Evolutionary conservation across 1,140 invertebrate genomes (phyloP).

Genomic region (Heliconius hewitsoni): DNA sequence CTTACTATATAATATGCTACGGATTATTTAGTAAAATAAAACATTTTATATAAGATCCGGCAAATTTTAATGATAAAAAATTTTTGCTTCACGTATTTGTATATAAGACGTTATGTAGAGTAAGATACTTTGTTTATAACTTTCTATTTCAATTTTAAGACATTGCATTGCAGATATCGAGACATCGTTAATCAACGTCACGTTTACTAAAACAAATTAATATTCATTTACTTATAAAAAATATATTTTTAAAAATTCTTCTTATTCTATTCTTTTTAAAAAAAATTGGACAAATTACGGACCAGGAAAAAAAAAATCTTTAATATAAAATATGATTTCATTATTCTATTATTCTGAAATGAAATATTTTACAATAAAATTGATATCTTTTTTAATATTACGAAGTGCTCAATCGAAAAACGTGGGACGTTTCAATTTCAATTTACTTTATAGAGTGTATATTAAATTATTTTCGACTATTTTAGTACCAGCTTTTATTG

Average conservation of each 20-base stretch:
- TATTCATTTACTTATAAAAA: neutral
- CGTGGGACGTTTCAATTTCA: neutral
- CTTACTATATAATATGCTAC: slow-evolving; percentile 16
- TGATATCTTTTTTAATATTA: neutral
- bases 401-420: neutral
- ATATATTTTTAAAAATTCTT: neutral
- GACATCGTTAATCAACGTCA: no score
- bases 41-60: neutral
- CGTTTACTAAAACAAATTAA: no score
- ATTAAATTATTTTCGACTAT: no score
- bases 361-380: slow-evolving; percentile 3
- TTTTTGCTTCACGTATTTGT: neutral
- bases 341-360: neutral
- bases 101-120: neutral
- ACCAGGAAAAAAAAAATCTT: neutral
- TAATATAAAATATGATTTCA: neutral
- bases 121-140: no score
- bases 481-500: no score
- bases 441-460: no score
- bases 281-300: neutral
- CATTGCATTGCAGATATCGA: no score
- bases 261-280: neutral
- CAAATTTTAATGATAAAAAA: no score
- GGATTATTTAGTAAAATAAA: neutral
- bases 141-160: no score